Evolutionary conservation across 2,888 invertebrate genomes (phyloP).

Genomic region (Drosophila emarginata): DNA sequence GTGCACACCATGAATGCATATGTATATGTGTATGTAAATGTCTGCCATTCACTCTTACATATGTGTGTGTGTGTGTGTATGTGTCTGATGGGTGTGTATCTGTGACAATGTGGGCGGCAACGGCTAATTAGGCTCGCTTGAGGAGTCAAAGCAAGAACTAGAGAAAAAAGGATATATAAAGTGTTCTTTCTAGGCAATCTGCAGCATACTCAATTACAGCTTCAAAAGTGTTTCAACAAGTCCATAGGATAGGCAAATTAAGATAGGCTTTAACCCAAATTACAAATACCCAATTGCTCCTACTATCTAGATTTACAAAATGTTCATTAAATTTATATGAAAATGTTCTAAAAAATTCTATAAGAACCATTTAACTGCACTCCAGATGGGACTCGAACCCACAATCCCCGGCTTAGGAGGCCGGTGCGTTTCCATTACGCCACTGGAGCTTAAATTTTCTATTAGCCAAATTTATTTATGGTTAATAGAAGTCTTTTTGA

Average conservation of each 20-base stretch:
- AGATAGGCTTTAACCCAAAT: background rate
- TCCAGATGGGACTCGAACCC: constrained; percentile 17
- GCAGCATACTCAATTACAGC: constrained; percentile 52
- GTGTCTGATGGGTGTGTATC: background rate
- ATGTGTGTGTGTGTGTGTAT: background rate
- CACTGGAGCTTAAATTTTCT: background rate
- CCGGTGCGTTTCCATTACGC: constrained; percentile 14
- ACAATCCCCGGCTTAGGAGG: constrained; percentile 14
- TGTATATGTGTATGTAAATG: constrained; percentile 3
- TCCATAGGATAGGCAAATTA: background rate
- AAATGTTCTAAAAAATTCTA: too few species aligned
- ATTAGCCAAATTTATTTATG: background rate
- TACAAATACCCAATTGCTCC: too few species aligned
- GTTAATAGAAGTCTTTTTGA: background rate
- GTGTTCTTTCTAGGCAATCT: constrained; percentile 19
- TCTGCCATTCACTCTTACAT: constrained; percentile 21
- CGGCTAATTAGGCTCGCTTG: constrained; percentile 71
- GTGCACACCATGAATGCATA: constrained; percentile 20
- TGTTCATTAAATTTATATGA: too few species aligned
- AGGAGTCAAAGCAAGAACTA: constrained; percentile 56
- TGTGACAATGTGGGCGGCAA: constrained; percentile 58
- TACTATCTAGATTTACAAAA: too few species aligned
- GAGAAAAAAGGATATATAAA: constrained; percentile 23
- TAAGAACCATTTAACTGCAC: background rate
- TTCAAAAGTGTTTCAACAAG: constrained; percentile 18